phyloP scores from a whole-genome alignment of 2,888 invertebrate species.

The Cotesia congregata region DNA sequence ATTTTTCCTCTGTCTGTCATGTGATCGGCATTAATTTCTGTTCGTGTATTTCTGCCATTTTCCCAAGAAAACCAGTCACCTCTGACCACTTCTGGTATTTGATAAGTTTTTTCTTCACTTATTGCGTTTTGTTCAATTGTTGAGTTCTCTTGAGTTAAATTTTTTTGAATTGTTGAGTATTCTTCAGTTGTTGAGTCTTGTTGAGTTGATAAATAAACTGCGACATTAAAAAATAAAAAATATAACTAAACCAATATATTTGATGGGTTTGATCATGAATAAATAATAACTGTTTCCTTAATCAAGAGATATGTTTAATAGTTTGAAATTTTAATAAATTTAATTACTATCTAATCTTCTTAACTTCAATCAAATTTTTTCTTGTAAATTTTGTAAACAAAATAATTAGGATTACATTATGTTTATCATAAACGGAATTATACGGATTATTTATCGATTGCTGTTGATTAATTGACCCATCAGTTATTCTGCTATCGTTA shows the following conservation, averaged over 20 bases:
- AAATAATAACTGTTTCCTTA: neutral
- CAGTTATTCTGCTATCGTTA: no score
- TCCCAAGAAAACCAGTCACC: slow-evolving; percentile 95
- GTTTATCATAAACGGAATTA: no score
- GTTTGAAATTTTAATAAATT: neutral
- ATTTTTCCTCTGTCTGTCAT: slow-evolving; percentile 85
- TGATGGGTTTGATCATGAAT: neutral
- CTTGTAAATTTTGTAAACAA: no score
- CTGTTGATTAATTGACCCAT: no score
- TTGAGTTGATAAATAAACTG: slow-evolving; percentile 32
- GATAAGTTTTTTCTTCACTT: slow-evolving; percentile 70
- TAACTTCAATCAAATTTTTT: neutral
- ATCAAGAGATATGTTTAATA: neutral
- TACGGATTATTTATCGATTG: no score
- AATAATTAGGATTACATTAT: no score
- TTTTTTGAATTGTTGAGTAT: no score
- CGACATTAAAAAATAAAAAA: neutral
- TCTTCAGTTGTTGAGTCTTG: neutral
- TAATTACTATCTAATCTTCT: neutral
- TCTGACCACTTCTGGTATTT: slow-evolving; percentile 83
- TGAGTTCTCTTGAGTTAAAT: no score
- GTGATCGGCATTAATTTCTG: slow-evolving; percentile 84
- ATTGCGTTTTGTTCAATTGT: no score
- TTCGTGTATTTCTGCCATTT: slow-evolving; percentile 85
- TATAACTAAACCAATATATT: neutral